These are phyloP conservation scores for Andrena bicolor DNA, from an alignment of 2,888 invertebrate species.

Conservation along the genomic window DNA sequence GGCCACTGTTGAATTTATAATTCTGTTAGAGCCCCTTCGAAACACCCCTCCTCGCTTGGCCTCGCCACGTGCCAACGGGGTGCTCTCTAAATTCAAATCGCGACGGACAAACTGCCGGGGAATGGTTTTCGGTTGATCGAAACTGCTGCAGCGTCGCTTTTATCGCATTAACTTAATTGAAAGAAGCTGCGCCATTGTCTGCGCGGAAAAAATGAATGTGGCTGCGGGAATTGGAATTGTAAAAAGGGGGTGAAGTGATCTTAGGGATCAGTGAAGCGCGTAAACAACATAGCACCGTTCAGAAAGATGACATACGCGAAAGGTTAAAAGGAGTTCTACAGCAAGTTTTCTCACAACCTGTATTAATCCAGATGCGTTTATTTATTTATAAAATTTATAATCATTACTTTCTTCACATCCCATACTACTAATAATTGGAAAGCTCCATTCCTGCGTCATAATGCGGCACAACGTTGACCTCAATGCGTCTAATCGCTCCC, in stretches of 20 bases:
- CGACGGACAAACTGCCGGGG: conserved; percentile 27
- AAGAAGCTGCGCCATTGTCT: background rate
- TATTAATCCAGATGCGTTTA: too few relatives aligned
- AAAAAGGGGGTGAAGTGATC: background rate
- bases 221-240: conserved; percentile 7
- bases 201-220: conserved; percentile 18
- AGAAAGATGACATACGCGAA: too few relatives aligned
- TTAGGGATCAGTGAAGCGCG: too few relatives aligned
- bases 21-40: conserved; percentile 75
- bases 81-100: conserved; percentile 31
- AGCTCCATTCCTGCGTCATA: conserved; percentile 16
- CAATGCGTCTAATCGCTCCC: conserved; percentile 28
- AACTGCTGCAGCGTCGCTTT: conserved; percentile 12
- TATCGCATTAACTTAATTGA: conserved; percentile 48
- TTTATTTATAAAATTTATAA: too few relatives aligned
- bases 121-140: conserved; percentile 24
- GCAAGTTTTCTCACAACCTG: too few relatives aligned
- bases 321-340: too few relatives aligned
- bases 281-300: too few relatives aligned
- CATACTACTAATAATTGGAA: conserved; percentile 11
- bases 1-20: conserved; percentile 80
- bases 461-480: conserved; percentile 20
- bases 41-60: conserved; percentile 19
- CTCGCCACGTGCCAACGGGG: conserved; percentile 51
- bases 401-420: background rate